phyloP scores from a whole-genome alignment of 2,113 vertebrate genomes.

The Manacus vitellinus region DNA sequence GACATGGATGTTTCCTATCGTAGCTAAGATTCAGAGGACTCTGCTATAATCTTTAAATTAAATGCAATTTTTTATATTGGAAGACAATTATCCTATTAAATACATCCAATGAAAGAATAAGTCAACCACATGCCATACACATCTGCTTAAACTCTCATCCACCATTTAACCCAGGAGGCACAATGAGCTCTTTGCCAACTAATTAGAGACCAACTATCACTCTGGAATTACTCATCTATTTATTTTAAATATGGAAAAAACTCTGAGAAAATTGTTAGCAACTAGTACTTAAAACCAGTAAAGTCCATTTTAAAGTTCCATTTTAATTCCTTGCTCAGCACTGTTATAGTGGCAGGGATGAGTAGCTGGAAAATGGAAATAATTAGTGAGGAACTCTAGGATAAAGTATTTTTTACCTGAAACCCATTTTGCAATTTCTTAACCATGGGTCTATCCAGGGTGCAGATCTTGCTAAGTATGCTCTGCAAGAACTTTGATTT shows the following conservation, averaged over 20 bases:
- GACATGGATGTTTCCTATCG: rapidly evolving
- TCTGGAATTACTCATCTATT: background rate
- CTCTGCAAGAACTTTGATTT: background rate
- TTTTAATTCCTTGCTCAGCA: background rate
- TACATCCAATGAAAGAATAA: background rate
- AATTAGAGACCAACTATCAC: background rate
- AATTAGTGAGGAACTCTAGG: background rate
- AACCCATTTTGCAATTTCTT: background rate
- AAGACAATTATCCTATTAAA: background rate
- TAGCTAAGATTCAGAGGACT: background rate
- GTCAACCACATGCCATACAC: background rate
- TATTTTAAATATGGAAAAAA: background rate
- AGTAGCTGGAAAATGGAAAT: background rate
- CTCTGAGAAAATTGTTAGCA: background rate
- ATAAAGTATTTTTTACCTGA: background rate
- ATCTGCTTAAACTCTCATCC: slow-evolving; percentile 3
- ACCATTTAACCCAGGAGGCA: background rate
- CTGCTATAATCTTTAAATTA: background rate
- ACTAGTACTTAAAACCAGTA: background rate
- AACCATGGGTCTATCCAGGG: background rate
- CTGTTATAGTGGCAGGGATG: background rate
- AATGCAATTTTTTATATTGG: background rate
- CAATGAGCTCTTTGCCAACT: background rate
- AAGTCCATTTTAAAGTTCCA: background rate
- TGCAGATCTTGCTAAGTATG: background rate